Percentiles rank a stretch among this genome's conserved stretches.
Evolutionary conservation across 2,888 invertebrate genomes (phyloP).

Genomic region (Pandemis cinnamomeana): DNA sequence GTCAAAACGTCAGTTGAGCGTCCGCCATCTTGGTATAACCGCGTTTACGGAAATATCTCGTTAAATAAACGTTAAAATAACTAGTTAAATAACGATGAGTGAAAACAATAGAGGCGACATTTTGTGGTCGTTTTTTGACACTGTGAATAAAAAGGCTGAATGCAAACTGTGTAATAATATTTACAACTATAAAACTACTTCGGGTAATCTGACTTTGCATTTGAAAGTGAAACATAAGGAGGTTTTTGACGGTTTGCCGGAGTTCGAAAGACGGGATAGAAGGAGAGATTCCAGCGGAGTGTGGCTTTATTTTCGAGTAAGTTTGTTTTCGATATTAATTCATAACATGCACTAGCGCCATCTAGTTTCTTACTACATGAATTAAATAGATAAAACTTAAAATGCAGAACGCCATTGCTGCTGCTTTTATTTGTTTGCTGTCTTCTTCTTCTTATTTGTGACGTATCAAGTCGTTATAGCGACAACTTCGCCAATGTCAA

Average conservation of each 20-base stretch:
- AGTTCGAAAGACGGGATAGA: neutral
- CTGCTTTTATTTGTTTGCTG: too few relatives aligned
- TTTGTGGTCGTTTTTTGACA: conserved; percentile 40
- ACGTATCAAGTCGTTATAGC: too few relatives aligned
- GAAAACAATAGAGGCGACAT: conserved; percentile 23
- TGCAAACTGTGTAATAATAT: conserved; percentile 30
- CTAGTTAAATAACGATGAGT: conserved; percentile 29
- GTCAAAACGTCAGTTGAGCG: conserved; percentile 14
- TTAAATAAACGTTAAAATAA: conserved; percentile 12
- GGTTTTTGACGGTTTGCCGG: conserved; percentile 15
- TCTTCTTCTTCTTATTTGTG: too few relatives aligned
- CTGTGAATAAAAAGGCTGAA: conserved; percentile 25
- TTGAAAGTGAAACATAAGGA: conserved; percentile 29
- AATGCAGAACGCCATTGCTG: too few relatives aligned
- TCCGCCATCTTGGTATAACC: conserved; percentile 26
- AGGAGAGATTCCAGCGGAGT: neutral
- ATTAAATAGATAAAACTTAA: neutral
- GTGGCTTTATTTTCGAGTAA: conserved; percentile 29
- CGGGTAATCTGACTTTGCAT: conserved; percentile 43
- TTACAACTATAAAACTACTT: conserved; percentile 36
- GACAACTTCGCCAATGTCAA: too few relatives aligned
- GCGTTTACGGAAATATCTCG: conserved; percentile 24
- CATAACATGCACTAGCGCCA: too few relatives aligned
- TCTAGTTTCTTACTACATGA: too few relatives aligned
- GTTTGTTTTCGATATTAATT: neutral